A percentile compares a stretch with the other conserved stretches of the same genome.
Evolutionary conservation across 2,797 vertebrate genomes (phyloP).

Genomic region (Enteromius mattozi): DNA sequence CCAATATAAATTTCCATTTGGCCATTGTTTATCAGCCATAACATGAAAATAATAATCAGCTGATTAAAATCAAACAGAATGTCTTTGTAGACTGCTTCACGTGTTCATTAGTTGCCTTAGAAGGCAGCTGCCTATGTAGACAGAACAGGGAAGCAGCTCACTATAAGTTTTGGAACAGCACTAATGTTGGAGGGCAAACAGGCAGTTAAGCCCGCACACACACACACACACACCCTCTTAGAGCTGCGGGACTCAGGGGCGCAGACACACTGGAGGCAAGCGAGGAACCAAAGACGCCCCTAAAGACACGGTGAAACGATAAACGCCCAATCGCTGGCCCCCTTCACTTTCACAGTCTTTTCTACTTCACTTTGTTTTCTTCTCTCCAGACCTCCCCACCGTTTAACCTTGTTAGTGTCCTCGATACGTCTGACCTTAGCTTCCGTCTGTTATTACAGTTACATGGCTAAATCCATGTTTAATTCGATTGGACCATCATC

Average conservation of each 20-base stretch:
- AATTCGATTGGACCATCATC: slow-evolving; percentile 74
- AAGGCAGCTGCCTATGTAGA: neutral
- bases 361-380: slow-evolving; percentile 40
- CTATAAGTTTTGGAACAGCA: neutral
- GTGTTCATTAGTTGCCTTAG: neutral
- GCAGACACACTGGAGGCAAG: slow-evolving; percentile 70
- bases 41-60: neutral
- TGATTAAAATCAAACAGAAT: neutral
- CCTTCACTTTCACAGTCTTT: slow-evolving; percentile 17
- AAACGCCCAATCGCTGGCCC: neutral
- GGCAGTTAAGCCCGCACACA: slow-evolving; percentile 66
- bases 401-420: slow-evolving; percentile 26
- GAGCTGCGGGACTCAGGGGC: slow-evolving; percentile 63
- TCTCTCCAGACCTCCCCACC: slow-evolving; percentile 58
- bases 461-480: slow-evolving; percentile 71
- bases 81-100: neutral
- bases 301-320: slow-evolving; percentile 43
- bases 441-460: slow-evolving; percentile 73
- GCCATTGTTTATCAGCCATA: neutral
- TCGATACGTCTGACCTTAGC: slow-evolving; percentile 59
- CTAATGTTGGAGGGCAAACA: slow-evolving; percentile 55
- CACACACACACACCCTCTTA: slow-evolving; percentile 58
- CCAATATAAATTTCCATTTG: neutral
- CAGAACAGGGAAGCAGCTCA: neutral
- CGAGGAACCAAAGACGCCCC: slow-evolving; percentile 54